Evolutionary conservation across 2,113 vertebrate species (phyloP), one percentile per base, ranked within the genome.

Genomic region (Vicugna pacos): DNA sequence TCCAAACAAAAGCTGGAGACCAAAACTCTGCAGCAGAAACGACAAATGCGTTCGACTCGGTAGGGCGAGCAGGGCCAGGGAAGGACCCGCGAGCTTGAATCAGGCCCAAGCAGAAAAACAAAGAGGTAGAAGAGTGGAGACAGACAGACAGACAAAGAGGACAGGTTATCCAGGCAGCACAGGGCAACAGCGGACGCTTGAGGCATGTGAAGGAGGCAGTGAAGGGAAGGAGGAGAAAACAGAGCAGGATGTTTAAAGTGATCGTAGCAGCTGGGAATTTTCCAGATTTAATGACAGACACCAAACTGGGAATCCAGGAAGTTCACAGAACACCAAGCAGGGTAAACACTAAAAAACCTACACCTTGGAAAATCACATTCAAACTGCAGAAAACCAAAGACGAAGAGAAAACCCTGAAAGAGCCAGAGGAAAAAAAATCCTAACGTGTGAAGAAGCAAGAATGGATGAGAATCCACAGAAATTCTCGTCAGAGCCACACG

Each of bases 301-400:
- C 13, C n/a, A 56, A 15, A 38, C 32, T 52, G 26, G n/a, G 38
- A 35, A 56, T 26, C 54, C 16, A 24, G 54, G n/a, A 58, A 28
- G 38, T 38, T 60, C 52, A 56, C 7, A 16, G 9, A 38, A 42
- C 54, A 42, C 38, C 38, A 28, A 38, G 11, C 16, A 8, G 42
- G 28, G 22, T 22, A 32, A 32, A 65, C 22, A 9, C 60, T 11
- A n/a, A 65, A 50, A 35, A 46, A 2, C 20, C 60, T 14, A 5
- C 7, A 14, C 17, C 12, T 15, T 5, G 7, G 42, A 26, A 1
- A 1, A 15, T 1, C 60, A n/a, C 15, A 0, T n/a, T 65, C 12
- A 50, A 50, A 15, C 28, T 9, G 28, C 11, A 65, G 81, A 24
- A 38, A 42, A 28, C 52, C 77, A 64, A 32, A n/a, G 42, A 32